phyloP scores from a whole-genome alignment of 2,113 vertebrate species.

The Phalacrocorax aristotelis region DNA sequence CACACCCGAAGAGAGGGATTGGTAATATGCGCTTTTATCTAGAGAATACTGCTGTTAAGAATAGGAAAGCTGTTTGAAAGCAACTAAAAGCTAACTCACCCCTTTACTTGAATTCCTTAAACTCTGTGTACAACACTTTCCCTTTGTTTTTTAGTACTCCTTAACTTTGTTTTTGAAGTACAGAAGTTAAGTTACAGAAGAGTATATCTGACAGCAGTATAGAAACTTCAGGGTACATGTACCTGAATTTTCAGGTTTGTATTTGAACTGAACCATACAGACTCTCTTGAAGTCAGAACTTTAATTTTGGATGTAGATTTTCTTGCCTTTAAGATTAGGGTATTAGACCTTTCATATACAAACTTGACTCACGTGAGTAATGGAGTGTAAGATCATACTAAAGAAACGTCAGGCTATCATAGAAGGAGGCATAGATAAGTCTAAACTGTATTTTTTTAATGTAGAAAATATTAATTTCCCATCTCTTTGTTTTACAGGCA shows the following conservation, averaged over 20 bases:
- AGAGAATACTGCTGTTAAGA: neutral
- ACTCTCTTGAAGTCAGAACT: neutral
- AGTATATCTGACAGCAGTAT: neutral
- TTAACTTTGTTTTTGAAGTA: too few relatives aligned
- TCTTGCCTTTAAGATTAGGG: neutral
- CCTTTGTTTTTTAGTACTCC: neutral
- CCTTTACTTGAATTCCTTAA: neutral
- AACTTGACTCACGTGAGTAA: neutral
- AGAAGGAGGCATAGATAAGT: neutral
- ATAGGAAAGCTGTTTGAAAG: neutral
- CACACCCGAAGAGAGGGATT: rapidly evolving
- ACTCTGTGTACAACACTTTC: neutral
- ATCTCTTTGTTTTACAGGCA: constrained; percentile 73
- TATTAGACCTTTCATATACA: neutral
- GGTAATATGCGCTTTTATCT: neutral
- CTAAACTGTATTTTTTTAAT: neutral
- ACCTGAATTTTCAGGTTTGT: neutral
- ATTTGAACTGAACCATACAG: neutral
- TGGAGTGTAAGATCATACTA: neutral
- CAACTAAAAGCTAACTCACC: neutral
- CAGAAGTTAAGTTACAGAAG: neutral
- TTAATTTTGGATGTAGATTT: neutral
- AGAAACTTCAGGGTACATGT: neutral
- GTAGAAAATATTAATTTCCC: neutral
- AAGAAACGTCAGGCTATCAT: neutral